Base-by-base conservation (phyloP, 2,113 vertebrate species). In the Rhinopomastus cyanomelas region DNA sequence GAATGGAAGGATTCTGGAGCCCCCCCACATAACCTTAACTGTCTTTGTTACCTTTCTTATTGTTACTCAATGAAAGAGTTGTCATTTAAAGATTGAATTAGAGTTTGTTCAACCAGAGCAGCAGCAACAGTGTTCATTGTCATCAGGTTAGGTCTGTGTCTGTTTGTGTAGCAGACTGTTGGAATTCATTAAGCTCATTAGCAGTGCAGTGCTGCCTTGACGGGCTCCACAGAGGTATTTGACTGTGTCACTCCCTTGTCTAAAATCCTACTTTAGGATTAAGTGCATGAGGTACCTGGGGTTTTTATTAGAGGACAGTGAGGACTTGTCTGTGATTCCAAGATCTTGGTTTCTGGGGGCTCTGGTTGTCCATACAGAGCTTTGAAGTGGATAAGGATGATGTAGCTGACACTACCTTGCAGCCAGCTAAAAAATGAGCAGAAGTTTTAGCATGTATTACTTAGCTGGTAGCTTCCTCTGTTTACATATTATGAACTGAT, bases 161-260 rank as follows among this genome's bases (percentile, higher is more conserved):
- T 91, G 81, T 79, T 74, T 73, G 72, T 26, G 6, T 15, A 68
- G 76, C 73, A 81, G 36, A 52, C 57, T 8, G 34, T 19, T 53
- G 48, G 67, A 79, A 79, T 87, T 94, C 26, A 48, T 89, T 88
- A 57, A 87, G 56, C 29, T 36, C 59, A 61, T 88, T 88, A 76
- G 26, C 42, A 80, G 53, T 16, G 22, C 61, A 6, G 4, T 26
- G 55, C 48, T 84, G 62, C 44, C 52, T 76, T 71, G 51, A 29
- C 37, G 74, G 60, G 25, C 51, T n/a, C 73, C 36, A 13, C 5
- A 1, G 29, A 61, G 37, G 27, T 14, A 23, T 1, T 59, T 34
- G n/a, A 36, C 44, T 12, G 23, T 81, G 66, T 57, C n/a, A 10
- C 44, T 91, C 30, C 18, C 25, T 65, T 53, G 25, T 26, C 48